Evolutionary conservation across 2,888 invertebrate genomes (phyloP).

Genomic region (Bursaphelenchus okinawaensis): DNA sequence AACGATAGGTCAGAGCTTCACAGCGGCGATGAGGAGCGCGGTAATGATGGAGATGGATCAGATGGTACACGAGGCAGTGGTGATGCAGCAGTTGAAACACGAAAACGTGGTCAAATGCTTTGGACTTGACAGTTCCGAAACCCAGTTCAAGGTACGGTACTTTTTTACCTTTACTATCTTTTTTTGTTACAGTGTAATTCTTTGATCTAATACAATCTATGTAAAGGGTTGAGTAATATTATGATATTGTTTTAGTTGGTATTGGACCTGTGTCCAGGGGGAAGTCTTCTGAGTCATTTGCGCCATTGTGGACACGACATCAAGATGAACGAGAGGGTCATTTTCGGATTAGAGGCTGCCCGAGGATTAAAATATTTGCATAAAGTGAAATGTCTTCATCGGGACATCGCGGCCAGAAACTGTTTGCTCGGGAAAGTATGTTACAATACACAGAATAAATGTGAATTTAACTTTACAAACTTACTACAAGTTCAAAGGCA

Average conservation of each 20-base stretch:
- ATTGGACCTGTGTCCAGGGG: conserved; percentile 10
- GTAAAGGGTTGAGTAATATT: no score
- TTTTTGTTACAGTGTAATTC: no score
- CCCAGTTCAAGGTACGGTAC: conserved; percentile 1
- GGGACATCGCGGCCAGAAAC: conserved; percentile 14
- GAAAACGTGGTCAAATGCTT: conserved; percentile 5
- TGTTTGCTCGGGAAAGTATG: conserved; percentile 8
- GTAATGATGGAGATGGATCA: conserved; percentile 9
- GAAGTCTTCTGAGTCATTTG: conserved; percentile 10
- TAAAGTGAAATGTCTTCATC: conserved; percentile 9
- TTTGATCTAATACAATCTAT: no score
- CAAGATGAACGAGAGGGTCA: conserved; percentile 4
- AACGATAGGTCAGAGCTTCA: no score
- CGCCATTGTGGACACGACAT: conserved; percentile 6
- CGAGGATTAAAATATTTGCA: conserved; percentile 11
- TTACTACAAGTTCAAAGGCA: no score
- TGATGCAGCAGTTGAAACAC: conserved; percentile 1
- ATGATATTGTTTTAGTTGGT: conserved; percentile 11
- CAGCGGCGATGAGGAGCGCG: background rate
- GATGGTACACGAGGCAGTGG: conserved; percentile 10
- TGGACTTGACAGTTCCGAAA: conserved; percentile 5
- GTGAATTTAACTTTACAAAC: no score
- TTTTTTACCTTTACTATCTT: background rate
- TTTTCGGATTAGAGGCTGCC: conserved; percentile 14
- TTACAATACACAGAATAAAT: no score